These are phyloP conservation scores for Trichosurus vulpecula DNA, from an alignment of 2,797 vertebrate genomes.

Conservation along the genomic window DNA sequence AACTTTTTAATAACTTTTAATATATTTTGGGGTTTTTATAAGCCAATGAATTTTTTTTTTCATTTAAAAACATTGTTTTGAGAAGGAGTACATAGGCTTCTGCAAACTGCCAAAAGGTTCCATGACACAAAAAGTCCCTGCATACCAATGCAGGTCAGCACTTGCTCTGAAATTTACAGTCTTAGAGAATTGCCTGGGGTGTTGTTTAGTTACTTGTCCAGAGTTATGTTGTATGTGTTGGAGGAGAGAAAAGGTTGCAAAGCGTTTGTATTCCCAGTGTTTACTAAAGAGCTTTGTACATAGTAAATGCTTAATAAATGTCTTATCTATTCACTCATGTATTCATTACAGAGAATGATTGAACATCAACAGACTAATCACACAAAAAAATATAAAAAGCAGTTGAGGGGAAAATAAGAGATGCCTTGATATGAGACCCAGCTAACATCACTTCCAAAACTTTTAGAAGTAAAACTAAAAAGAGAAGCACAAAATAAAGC, in stretches of 20 bases:
- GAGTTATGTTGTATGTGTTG: neutral
- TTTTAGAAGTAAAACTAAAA: neutral
- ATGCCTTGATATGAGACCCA: neutral
- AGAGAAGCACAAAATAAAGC: neutral
- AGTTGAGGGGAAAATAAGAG: neutral
- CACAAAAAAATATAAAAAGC: neutral
- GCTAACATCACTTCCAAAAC: neutral
- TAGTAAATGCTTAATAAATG: neutral
- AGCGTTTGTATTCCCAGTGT: neutral
- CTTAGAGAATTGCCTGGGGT: neutral
- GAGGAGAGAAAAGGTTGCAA: neutral
- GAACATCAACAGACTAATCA: neutral
- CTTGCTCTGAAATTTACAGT: neutral
- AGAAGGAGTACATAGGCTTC: neutral
- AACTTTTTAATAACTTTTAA: neutral
- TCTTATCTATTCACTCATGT: neutral
- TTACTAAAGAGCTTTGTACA: neutral
- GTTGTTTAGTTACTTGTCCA: neutral
- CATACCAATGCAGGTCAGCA: neutral
- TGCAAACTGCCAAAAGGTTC: neutral
- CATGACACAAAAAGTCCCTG: neutral
- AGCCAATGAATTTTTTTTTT: neutral
- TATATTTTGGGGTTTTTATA: neutral
- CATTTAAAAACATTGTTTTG: neutral
- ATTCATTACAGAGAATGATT: neutral